Evolutionary conservation across 2,113 vertebrate species (phyloP), one percentile per base, ranked within the genome.

Genomic region (Actenoides lindsayi): DNA sequence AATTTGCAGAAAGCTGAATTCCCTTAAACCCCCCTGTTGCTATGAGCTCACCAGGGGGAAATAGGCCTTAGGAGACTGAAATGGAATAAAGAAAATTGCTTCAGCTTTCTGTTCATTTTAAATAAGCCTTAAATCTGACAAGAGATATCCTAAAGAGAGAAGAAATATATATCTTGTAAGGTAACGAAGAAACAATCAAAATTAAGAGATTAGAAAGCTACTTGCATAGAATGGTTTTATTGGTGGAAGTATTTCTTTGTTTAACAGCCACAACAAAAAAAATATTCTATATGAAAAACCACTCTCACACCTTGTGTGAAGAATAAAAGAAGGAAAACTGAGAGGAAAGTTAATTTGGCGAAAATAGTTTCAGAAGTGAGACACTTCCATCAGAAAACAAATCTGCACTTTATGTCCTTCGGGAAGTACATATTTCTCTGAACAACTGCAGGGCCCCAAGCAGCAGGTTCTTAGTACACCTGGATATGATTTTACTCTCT

Each of bases 81-180:
- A 98, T 98, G 98, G 98, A 98, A 98, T 98, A 98, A 98, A 98
- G 98, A 98, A 98, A 98, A 98, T 98, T 98, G 98, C 98, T 98
- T 98, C 97, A 97, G 98, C 98, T 98, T 98, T 98, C 98, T 98
- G 98, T 98, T 98, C 98, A 98, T 98, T 98, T 98, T 98, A 98
- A 98, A 98, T 98, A 98, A 98, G 98, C 98, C 98, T 98, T 98
- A 98, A 98, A 98, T 98, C 97, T 98, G 98, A 98, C 98, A 98
- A 97, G 97, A 98, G 98, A 97, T 98, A 98, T 97, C 97, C 97
- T 97, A 98, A 98, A 98, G 98, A 98, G 97, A 98, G 95, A 97
- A 97, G 97, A 98, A 98, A 98, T 98, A 95, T 80, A 96, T 97
- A 98, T 98, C 97, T 97, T 98, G 97, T 97, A 97, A 98, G 87